A percentile compares a stretch with the other conserved stretches of the same genome.
Conservation (phyloP, 2,797 vertebrate species). For the Gila robusta region DNA sequence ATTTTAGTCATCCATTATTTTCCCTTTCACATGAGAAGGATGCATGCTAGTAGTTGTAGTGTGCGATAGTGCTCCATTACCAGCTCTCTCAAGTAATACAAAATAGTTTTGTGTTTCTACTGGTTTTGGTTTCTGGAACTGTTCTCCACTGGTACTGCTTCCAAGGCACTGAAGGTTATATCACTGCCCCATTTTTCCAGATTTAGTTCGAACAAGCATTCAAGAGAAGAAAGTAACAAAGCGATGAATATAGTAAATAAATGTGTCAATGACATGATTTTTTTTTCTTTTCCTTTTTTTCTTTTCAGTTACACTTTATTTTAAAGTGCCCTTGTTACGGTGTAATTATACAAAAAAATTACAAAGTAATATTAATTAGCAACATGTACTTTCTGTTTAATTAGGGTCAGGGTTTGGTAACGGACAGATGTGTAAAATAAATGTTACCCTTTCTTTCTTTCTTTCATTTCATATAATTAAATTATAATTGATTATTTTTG, state of each 20-base stretch:
- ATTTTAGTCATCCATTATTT: background rate
- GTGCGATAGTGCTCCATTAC: background rate
- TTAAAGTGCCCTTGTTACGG: background rate
- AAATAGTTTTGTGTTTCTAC: background rate
- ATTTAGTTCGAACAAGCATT: background rate
- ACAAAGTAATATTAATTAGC: background rate
- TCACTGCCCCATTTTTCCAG: background rate
- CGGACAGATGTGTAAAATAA: background rate
- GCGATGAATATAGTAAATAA: background rate
- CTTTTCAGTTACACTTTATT: background rate
- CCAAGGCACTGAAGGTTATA: slow-evolving; percentile 5
- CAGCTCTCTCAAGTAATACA: background rate
- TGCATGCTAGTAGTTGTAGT: slow-evolving; percentile 12
- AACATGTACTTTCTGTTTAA: background rate
- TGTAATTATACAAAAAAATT: background rate
- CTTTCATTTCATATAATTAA: background rate
- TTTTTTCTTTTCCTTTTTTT: too few relatives aligned
- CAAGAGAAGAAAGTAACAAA: background rate
- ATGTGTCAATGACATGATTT: too few relatives aligned
- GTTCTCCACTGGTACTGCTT: background rate
- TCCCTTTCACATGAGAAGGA: background rate
- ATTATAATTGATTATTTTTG: background rate
- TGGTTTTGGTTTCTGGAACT: slow-evolving; percentile 15
- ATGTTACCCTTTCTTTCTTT: background rate
- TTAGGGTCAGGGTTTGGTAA: background rate